Base-by-base conservation (phyloP, 2,888 invertebrate species). In the Dinocampus coccinellae region DNA sequence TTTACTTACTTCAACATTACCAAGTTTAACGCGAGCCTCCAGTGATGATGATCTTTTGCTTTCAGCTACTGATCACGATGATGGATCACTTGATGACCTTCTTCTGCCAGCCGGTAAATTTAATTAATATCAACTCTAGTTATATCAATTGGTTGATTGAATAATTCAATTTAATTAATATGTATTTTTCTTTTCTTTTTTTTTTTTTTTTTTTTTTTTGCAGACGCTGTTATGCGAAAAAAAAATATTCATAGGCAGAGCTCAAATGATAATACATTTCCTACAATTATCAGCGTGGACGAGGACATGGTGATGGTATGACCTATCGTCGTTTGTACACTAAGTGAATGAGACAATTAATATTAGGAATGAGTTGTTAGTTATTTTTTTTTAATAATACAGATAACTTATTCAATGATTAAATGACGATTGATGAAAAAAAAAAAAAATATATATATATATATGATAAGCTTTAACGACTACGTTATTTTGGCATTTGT, bases 21-120 rank as follows among this genome's bases (percentile, higher is more conserved):
- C 95, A 39, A 93, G 93, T 75, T 90, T 95, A 73, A 93, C 94
- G 75, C 92, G 95, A 79, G 93, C 95, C 53, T 94, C 94, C 61
- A 95, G 95, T 0, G 96, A 97, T 87, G 97, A 97, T 86, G 97
- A 97, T 88, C 90, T 96, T 84, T 89, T 96, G 62, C 92, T 85
- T n/a, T 87, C 86, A 90, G 83, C 92, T 85, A 94, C 94, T 26
- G 94, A 94, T 87, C 91, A 93, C 80, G 95, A 95, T 84, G 95
- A 94, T 78, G 93, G 90, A 11, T 90, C 90, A 70, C 88, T 90
- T 10, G 91, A 91, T 75, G 91, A 91, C 81, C 82, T 87, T 64
- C 77, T 86, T 42, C 87, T 87, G 62, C 78, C 84, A 57, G 83
- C 86, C 52, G 87, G 87, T 87, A 74, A 68, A 47, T 33, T 61